Conservation (phyloP, 2,888 invertebrate genomes). For the Zygaena filipendulae region DNA sequence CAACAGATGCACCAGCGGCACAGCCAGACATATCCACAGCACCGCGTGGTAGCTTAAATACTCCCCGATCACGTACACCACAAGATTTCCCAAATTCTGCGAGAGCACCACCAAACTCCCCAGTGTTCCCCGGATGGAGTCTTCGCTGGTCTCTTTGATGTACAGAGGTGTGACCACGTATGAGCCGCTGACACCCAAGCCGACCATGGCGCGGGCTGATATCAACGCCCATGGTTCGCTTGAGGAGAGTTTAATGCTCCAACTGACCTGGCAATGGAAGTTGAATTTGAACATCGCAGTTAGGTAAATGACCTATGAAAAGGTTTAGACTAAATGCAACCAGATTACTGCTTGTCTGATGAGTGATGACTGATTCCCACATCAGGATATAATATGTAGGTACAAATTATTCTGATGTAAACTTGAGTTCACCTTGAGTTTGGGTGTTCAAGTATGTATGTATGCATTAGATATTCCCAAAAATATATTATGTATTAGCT, state of each 20-base stretch:
- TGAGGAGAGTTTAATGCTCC: conserved; percentile 50
- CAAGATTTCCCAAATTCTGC: conserved; percentile 49
- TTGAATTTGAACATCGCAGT: conserved; percentile 12
- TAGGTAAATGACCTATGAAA: no score
- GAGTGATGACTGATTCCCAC: no score
- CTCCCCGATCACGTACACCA: conserved; percentile 49
- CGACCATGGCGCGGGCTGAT: conserved; percentile 46
- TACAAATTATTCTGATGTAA: no score
- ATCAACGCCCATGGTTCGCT: conserved; percentile 54
- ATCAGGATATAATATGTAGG: no score
- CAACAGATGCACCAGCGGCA: conserved; percentile 46
- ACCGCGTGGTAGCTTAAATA: conserved; percentile 46
- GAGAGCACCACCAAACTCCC: conserved; percentile 51
- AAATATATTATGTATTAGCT: no score
- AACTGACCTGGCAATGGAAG: conserved; percentile 52
- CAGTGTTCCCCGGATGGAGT: conserved; percentile 46
- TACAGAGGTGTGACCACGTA: conserved; percentile 58
- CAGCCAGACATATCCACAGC: conserved; percentile 47
- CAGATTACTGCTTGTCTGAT: no score
- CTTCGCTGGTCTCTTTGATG: conserved; percentile 59
- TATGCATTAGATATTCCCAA: no score
- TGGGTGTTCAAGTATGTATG: no score
- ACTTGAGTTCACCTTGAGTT: no score
- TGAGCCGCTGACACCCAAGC: conserved; percentile 48
- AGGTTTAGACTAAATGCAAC: no score